A percentile compares a stretch with the other conserved stretches of the same genome.
These are phyloP conservation scores for Enteromius anoplus DNA, from an alignment of 2,797 vertebrate genomes.

Conservation along the genomic window DNA sequence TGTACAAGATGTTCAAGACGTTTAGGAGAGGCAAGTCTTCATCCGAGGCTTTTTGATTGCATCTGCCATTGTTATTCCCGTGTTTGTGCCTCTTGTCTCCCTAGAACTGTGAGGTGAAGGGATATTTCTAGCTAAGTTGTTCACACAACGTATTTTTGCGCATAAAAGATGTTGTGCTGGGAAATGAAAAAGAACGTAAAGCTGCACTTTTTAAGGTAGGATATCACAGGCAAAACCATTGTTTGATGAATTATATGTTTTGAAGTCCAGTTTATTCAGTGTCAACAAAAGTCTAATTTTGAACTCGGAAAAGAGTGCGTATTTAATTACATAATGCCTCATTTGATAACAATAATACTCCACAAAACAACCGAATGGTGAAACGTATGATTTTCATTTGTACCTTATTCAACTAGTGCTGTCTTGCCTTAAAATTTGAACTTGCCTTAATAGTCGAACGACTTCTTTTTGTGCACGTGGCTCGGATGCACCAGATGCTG, in stretches of 20 bases:
- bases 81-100: not conserved
- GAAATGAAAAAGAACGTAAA: not conserved
- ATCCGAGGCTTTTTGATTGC: conserved; percentile 25
- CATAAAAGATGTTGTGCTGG: not conserved
- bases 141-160: not conserved
- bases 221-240: not conserved
- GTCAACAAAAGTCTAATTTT: not conserved
- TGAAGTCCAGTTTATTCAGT: not conserved
- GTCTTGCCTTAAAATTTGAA: not conserved
- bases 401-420: not conserved
- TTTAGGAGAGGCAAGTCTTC: conserved; percentile 34
- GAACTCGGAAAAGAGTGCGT: not conserved
- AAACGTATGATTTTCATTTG: not conserved
- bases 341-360: conserved; percentile 1
- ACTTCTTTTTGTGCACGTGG: not conserved
- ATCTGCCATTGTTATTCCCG: conserved; percentile 16
- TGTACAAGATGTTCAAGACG: not conserved
- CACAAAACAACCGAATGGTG: not conserved
- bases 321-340: not conserved
- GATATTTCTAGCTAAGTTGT: not conserved
- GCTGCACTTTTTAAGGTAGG: not conserved
- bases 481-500: not conserved
- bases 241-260: not conserved
- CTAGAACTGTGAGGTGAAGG: not conserved
- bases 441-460: not conserved